Evolutionary conservation across 2,113 vertebrate genomes (phyloP).

Genomic region (Tichodroma muraria): DNA sequence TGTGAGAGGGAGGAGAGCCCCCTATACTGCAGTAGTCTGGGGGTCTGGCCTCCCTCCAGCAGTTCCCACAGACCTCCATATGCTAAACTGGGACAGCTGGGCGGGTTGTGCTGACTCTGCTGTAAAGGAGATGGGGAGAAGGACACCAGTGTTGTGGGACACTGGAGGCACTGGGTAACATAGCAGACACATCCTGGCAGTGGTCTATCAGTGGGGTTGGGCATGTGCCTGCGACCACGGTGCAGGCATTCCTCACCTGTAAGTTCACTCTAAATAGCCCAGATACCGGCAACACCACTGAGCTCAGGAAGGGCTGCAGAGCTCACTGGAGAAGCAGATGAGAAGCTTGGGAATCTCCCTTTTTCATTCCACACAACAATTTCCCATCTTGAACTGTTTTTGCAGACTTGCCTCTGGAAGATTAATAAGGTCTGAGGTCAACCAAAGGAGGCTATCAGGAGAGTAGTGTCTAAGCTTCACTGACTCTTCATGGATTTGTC

Average conservation of each 20-base stretch:
- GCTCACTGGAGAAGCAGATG: neutral
- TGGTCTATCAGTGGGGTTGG: neutral
- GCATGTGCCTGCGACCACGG: fast-evolving
- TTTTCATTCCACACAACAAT: neutral
- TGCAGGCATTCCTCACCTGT: neutral
- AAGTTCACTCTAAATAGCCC: neutral
- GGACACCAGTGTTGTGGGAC: neutral
- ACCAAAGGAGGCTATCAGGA: neutral
- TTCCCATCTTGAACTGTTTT: neutral
- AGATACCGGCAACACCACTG: neutral
- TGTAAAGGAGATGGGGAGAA: neutral
- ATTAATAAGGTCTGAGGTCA: conserved; percentile 3
- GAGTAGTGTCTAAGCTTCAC: neutral
- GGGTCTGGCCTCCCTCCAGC: neutral
- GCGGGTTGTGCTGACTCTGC: fast-evolving
- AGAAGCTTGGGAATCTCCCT: neutral
- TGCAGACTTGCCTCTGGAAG: neutral
- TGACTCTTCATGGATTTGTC: neutral
- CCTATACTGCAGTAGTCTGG: fast-evolving
- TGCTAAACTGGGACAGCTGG: neutral
- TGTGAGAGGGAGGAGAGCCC: neutral
- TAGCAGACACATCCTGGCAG: neutral
- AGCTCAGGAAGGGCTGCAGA: neutral
- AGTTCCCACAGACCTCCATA: neutral
- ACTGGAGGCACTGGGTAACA: neutral